These are phyloP conservation scores for Charaxes varanes DNA, from an alignment of 1,140 invertebrate genomes.

Conservation along the genomic window DNA sequence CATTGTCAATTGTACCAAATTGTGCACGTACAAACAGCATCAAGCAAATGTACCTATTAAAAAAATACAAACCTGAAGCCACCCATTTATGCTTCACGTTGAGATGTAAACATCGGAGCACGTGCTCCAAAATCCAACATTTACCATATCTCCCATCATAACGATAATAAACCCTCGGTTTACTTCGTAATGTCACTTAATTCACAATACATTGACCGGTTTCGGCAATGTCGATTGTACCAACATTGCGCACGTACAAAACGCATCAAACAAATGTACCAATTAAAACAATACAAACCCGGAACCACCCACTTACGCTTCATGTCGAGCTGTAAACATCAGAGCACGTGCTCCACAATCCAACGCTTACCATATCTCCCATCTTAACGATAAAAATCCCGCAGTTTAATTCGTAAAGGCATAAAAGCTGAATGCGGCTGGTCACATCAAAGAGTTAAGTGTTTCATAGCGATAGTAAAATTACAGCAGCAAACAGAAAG, in stretches of 20 bases:
- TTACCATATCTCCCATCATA: constrained; percentile 39
- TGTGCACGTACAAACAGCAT: background rate
- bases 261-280: constrained; percentile 1
- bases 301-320: constrained; percentile 18
- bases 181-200: constrained; percentile 41
- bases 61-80: constrained; percentile 23
- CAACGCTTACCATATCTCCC: constrained; percentile 33
- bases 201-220: too few species aligned
- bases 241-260: constrained; percentile 1
- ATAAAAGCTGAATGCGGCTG: constrained; percentile 31
- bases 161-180: constrained; percentile 45
- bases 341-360: constrained; percentile 35
- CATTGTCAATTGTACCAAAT: constrained; percentile 3
- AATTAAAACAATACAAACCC: constrained; percentile 26
- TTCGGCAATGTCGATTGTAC: constrained; percentile 1
- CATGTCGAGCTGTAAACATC: constrained; percentile 17
- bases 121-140: constrained; percentile 32
- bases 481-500: constrained; percentile 22
- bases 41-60: constrained; percentile 14
- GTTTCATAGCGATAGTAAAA: constrained; percentile 46
- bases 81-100: constrained; percentile 12
- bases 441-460: constrained; percentile 48
- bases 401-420: constrained; percentile 43
- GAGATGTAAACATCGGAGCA: constrained; percentile 26
- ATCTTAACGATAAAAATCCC: constrained; percentile 45